Evolutionary conservation across 2,113 vertebrate species (phyloP).

Genomic region (Phasianus colchicus): DNA sequence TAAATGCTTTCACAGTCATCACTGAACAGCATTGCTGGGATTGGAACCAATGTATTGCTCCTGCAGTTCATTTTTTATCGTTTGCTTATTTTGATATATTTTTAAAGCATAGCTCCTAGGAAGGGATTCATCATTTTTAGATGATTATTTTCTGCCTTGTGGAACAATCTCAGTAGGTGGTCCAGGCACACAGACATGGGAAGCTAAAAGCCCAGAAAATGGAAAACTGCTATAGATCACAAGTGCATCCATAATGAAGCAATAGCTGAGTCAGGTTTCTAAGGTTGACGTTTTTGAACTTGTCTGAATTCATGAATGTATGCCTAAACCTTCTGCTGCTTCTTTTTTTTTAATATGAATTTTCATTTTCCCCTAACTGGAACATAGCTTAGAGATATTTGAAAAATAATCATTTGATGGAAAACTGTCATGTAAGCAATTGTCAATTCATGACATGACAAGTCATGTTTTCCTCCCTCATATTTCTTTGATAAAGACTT

Average conservation of each 20-base stretch:
- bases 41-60: neutral
- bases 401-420: neutral
- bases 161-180: neutral
- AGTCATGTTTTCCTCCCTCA: neutral
- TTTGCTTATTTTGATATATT: neutral
- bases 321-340: neutral
- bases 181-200: neutral
- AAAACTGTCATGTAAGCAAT: neutral
- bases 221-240: neutral
- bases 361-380: neutral
- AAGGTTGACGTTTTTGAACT: neutral
- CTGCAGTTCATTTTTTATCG: neutral
- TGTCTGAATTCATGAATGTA: neutral
- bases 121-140: neutral
- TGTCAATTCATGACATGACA: neutral
- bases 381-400: neutral
- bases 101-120: neutral
- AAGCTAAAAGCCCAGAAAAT: neutral
- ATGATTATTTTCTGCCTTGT: slow-evolving; percentile 5
- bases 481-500: slow-evolving; percentile 1
- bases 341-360: neutral
- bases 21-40: neutral
- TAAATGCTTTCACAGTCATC: accelerated
- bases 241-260: neutral
- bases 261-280: neutral